A percentile compares a stretch with the other conserved stretches of the same genome.
phyloP scores from a whole-genome alignment of 2,113 vertebrate species.

The Lynx canadensis region DNA sequence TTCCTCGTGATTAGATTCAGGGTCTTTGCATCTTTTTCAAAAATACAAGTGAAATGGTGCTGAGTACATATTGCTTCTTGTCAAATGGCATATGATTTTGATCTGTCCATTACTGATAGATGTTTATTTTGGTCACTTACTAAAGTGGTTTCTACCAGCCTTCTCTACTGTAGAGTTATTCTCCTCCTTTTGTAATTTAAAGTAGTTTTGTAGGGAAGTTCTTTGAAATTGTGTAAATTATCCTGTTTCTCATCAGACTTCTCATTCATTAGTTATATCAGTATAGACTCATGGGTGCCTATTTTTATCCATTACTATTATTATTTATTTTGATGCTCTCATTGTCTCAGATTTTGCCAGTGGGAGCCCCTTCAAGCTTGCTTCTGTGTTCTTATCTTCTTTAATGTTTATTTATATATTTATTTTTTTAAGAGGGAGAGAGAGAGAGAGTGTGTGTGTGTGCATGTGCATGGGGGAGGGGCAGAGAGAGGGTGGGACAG shows the following conservation, averaged over 20 bases:
- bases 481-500: too few relatives aligned
- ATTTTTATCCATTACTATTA: neutral
- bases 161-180: neutral
- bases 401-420: too few relatives aligned
- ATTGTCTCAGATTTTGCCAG: neutral
- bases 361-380: neutral
- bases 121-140: slow-evolving; percentile 40
- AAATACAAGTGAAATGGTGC: neutral
- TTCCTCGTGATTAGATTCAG: neutral
- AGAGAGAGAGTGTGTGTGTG: too few relatives aligned
- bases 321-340: slow-evolving; percentile 14
- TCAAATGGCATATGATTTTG: neutral
- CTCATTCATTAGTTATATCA: slow-evolving; percentile 24
- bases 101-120: neutral
- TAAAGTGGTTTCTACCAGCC: neutral
- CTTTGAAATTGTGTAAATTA: slow-evolving; percentile 39
- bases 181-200: slow-evolving; percentile 26
- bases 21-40: neutral
- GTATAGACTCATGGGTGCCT: neutral
- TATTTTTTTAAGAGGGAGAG: too few relatives aligned
- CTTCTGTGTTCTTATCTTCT: neutral
- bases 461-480: too few relatives aligned
- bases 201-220: neutral
- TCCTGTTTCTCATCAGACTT: neutral
- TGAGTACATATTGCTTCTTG: neutral